Percentiles rank a stretch among this genome's conserved stretches.
These are phyloP conservation scores for Hoplostethus atlanticus DNA, from an alignment of 2,797 vertebrate genomes.

Conservation along the genomic window DNA sequence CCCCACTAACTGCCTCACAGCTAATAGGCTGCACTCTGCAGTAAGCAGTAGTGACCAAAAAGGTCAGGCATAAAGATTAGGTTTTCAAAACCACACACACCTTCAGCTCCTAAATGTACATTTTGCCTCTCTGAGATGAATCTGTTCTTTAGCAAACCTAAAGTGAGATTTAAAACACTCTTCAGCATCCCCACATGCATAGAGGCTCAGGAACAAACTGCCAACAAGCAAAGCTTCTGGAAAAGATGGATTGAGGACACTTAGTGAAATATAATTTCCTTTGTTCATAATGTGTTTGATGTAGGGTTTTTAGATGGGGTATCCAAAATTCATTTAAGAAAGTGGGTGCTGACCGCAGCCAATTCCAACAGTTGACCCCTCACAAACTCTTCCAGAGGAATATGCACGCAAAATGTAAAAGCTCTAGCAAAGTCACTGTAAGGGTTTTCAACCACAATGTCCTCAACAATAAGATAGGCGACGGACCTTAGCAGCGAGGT, in stretches of 20 bases:
- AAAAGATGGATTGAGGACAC: neutral
- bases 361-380: slow-evolving; percentile 18
- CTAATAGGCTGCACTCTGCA: neutral
- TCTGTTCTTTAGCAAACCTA: neutral
- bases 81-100: slow-evolving; percentile 22
- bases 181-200: too few species aligned
- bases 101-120: neutral
- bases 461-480: slow-evolving; percentile 34
- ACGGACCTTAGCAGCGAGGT: slow-evolving; percentile 53
- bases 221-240: slow-evolving; percentile 36
- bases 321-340: neutral
- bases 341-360: slow-evolving; percentile 11
- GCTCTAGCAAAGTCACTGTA: slow-evolving; percentile 8
- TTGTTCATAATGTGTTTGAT: slow-evolving; percentile 31
- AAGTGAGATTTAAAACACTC: slow-evolving; percentile 1
- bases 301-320: neutral
- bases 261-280: slow-evolving; percentile 15
- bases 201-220: neutral
- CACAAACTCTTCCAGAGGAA: slow-evolving; percentile 7
- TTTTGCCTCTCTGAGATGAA: neutral
- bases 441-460: slow-evolving; percentile 19
- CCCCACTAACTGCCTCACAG: slow-evolving; percentile 5
- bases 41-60: slow-evolving; percentile 9
- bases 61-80: slow-evolving; percentile 15
- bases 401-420: slow-evolving; percentile 3